Conservation (phyloP, 2,113 vertebrate species). For the Struthidea cinerea region DNA sequence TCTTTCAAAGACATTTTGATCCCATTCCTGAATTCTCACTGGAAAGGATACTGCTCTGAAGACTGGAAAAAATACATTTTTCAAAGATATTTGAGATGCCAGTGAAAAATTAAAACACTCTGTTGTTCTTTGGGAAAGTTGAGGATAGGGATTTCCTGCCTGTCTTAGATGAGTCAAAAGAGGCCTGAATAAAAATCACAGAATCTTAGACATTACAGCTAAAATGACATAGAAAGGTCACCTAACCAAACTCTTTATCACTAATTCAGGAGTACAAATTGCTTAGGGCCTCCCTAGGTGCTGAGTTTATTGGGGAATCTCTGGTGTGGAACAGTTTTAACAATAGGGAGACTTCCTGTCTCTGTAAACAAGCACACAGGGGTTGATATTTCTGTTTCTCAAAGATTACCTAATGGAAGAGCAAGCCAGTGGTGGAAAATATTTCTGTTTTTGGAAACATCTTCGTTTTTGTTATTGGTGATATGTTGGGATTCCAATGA, state of each 20-base stretch:
- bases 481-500: background rate
- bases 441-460: background rate
- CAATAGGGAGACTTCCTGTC: background rate
- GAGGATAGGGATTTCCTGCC: background rate
- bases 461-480: background rate
- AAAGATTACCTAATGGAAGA: background rate
- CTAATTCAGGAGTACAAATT: background rate
- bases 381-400: background rate
- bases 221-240: background rate
- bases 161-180: background rate
- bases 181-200: background rate
- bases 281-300: background rate
- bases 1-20: background rate
- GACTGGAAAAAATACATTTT: background rate
- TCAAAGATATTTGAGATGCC: background rate
- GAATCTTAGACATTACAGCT: background rate
- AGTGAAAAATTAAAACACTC: background rate
- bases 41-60: conserved; percentile 13
- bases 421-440: background rate
- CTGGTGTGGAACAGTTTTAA: background rate
- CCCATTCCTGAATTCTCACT: background rate
- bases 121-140: background rate
- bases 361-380: background rate
- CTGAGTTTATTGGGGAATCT: background rate
- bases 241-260: background rate